Evolutionary conservation across 2,888 invertebrate species (phyloP).

Genomic region (Pyrrhia umbra): DNA sequence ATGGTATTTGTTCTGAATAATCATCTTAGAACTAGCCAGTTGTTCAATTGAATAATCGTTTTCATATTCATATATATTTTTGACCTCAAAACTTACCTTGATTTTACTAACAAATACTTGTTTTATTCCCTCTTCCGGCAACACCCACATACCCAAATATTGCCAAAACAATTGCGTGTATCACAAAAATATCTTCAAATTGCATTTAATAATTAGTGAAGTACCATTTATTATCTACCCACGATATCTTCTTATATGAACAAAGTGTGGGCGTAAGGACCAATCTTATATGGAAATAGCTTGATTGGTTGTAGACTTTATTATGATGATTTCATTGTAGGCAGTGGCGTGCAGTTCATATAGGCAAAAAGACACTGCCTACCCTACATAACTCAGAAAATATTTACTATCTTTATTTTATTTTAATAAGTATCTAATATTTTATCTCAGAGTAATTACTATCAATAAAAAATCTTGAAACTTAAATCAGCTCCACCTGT

Average conservation of each 20-base stretch:
- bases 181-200: constrained; percentile 43
- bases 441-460: too few relatives aligned
- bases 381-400: too few relatives aligned
- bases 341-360: too few relatives aligned
- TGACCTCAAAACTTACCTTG: constrained; percentile 42
- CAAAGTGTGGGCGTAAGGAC: constrained; percentile 47
- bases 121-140: constrained; percentile 20
- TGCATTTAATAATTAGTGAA: constrained; percentile 52
- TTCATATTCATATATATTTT: not conserved
- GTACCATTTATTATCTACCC: constrained; percentile 60
- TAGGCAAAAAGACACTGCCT: too few relatives aligned
- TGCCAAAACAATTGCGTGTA: constrained; percentile 53
- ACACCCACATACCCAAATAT: constrained; percentile 50
- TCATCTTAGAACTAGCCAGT: constrained; percentile 15
- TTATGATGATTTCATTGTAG: constrained; percentile 54
- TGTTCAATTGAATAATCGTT: not conserved
- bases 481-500: too few relatives aligned
- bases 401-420: too few relatives aligned
- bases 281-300: constrained; percentile 46
- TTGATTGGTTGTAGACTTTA: constrained; percentile 39
- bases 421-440: too few relatives aligned
- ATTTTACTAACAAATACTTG: constrained; percentile 2
- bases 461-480: too few relatives aligned
- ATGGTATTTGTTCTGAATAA: not conserved
- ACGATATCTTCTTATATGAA: constrained; percentile 47